Evolutionary conservation across 2,113 vertebrate species (phyloP).

Genomic region (Pholis gunnellus): DNA sequence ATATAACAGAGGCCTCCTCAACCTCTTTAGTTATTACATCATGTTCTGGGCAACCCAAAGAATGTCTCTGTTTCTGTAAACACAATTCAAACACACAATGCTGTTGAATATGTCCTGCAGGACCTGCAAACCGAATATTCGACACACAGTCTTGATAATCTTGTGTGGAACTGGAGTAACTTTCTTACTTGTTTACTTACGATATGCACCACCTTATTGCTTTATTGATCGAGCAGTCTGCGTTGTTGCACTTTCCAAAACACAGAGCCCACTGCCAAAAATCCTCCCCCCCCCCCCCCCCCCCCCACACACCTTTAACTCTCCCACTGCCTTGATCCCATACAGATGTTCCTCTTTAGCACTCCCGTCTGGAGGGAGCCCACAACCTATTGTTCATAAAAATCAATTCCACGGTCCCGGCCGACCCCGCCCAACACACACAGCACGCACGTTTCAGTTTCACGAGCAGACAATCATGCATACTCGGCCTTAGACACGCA

Average conservation of each 20-base stretch:
- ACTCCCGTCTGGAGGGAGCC: conserved; percentile 64
- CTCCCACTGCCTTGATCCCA: conserved; percentile 57
- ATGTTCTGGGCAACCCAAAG: conserved; percentile 37
- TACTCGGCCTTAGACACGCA: conserved; percentile 10
- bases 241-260: conserved; percentile 49
- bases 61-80: conserved; percentile 41
- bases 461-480: conserved; percentile 1
- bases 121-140: background rate
- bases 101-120: background rate
- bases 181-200: background rate
- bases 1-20: conserved; percentile 24
- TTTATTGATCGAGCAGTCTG: conserved; percentile 39
- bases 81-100: conserved; percentile 12
- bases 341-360: conserved; percentile 81
- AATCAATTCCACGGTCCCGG: conserved; percentile 62
- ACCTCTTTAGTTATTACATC: conserved; percentile 24
- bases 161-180: background rate
- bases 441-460: conserved; percentile 17
- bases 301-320: conserved; percentile 43
- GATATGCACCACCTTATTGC: conserved; percentile 23
- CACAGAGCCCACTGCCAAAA: conserved; percentile 23
- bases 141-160: background rate
- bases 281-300: conserved; percentile 41
- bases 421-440: conserved; percentile 36
- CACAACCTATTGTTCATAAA: conserved; percentile 77